phyloP scores from a whole-genome alignment of 2,797 vertebrate genomes.

The Poecilia velifera region DNA sequence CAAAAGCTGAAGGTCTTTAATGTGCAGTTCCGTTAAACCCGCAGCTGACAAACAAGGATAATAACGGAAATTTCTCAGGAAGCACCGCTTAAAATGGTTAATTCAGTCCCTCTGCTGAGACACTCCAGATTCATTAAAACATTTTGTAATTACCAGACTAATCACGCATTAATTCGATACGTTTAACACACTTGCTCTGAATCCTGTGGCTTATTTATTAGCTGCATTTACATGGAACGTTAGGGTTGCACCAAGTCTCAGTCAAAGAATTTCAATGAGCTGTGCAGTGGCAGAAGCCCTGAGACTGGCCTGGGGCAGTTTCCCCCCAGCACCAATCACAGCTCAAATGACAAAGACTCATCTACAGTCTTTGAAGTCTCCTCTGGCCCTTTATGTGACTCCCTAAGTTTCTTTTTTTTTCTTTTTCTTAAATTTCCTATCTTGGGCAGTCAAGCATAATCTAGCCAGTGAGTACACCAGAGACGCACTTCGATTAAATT shows the following conservation, averaged over 20 bases:
- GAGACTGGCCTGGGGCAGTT: slow-evolving; percentile 45
- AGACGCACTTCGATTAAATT: slow-evolving; percentile 59
- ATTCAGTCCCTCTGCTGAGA: slow-evolving; percentile 24
- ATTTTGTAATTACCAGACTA: slow-evolving; percentile 21
- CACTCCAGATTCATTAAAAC: slow-evolving; percentile 34
- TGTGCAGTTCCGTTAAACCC: slow-evolving; percentile 27
- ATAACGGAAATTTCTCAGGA: slow-evolving; percentile 7
- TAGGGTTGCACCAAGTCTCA: slow-evolving; percentile 13
- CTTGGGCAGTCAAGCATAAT: slow-evolving; percentile 43
- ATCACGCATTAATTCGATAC: slow-evolving; percentile 37
- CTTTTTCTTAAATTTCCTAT: slow-evolving; percentile 12
- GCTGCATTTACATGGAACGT: slow-evolving; percentile 23
- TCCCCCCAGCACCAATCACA: slow-evolving; percentile 40
- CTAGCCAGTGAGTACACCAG: slow-evolving; percentile 37
- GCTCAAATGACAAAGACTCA: slow-evolving; percentile 55
- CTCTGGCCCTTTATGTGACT: slow-evolving; percentile 38
- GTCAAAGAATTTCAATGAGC: slow-evolving; percentile 54
- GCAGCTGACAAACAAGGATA: slow-evolving; percentile 16
- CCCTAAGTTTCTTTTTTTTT: slow-evolving; percentile 20
- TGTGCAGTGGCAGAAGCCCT: slow-evolving; percentile 32
- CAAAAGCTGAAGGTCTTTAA: slow-evolving; percentile 23
- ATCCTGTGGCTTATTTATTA: slow-evolving; percentile 29
- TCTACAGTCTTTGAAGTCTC: slow-evolving; percentile 48
- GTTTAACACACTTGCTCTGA: slow-evolving; percentile 7
- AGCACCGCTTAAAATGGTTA: slow-evolving; percentile 1